Percentiles rank a stretch among this genome's conserved stretches.
These are phyloP conservation scores for Drosophila carrolli DNA, from an alignment of 1,140 invertebrate genomes.

Conservation along the genomic window DNA sequence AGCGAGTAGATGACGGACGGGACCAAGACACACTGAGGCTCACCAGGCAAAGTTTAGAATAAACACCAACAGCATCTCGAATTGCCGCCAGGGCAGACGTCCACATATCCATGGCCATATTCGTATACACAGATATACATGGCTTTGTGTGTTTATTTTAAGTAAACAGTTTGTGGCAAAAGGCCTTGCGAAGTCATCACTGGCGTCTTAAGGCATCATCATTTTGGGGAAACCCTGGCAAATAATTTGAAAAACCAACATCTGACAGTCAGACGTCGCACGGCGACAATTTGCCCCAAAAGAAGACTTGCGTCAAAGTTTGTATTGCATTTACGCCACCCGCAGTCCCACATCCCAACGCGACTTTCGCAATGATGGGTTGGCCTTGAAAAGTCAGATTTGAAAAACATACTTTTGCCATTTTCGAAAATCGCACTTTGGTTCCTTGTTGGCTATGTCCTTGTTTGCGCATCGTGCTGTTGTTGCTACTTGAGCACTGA, in stretches of 20 bases:
- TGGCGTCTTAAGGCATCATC: constrained; percentile 56
- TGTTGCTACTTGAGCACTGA: constrained; percentile 75
- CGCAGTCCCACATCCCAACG: not conserved
- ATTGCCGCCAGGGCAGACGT: constrained; percentile 31
- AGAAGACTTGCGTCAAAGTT: constrained; percentile 60
- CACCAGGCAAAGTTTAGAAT: constrained; percentile 64
- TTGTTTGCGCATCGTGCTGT: constrained; percentile 64
- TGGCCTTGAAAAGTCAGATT: constrained; percentile 81
- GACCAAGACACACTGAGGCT: constrained; percentile 13
- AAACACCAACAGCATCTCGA: constrained; percentile 59
- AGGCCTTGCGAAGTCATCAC: constrained; percentile 64
- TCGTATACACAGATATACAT: not conserved
- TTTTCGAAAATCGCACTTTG: constrained; percentile 81
- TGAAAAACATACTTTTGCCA: constrained; percentile 81
- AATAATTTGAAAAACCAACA: constrained; percentile 81
- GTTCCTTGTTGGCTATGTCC: constrained; percentile 5
- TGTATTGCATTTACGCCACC: constrained; percentile 15
- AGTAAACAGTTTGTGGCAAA: constrained; percentile 24
- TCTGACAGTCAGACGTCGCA: constrained; percentile 55
- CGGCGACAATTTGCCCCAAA: constrained; percentile 62
- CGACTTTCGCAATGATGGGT: constrained; percentile 19
- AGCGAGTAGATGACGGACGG: constrained; percentile 25
- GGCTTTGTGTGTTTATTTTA: constrained; percentile 5
- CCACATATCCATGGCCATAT: constrained; percentile 18
- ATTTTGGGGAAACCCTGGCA: constrained; percentile 63